These are phyloP conservation scores for Misgurnus anguillicaudatus DNA, from an alignment of 2,113 vertebrate species.

Conservation along the genomic window DNA sequence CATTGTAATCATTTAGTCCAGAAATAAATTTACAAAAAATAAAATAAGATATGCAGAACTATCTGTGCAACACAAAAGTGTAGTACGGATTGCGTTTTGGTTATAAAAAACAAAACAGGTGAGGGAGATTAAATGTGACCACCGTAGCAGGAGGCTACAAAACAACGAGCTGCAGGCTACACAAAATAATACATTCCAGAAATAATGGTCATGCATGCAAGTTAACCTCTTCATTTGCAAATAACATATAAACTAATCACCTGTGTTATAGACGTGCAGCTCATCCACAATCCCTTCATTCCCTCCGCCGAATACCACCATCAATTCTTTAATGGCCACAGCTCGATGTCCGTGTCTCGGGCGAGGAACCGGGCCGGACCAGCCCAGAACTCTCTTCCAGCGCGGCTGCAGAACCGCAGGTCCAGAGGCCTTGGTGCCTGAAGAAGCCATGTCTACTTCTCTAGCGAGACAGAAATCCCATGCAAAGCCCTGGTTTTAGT, in stretches of 20 bases:
- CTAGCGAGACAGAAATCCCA: slow-evolving; percentile 46
- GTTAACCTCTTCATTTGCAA: background rate
- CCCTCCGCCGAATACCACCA: slow-evolving; percentile 87
- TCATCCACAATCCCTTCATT: slow-evolving; percentile 89
- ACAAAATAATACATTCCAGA: background rate
- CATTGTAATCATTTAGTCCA: background rate
- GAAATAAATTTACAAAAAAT: background rate
- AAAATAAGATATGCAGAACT: background rate
- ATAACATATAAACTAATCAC: slow-evolving; percentile 59
- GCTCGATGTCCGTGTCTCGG: slow-evolving; percentile 86
- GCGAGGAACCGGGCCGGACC: slow-evolving; percentile 84
- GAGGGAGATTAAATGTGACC: background rate
- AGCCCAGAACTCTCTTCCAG: slow-evolving; percentile 86
- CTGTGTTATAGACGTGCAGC: slow-evolving; percentile 87
- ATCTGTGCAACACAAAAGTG: no score
- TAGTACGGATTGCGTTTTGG: no score
- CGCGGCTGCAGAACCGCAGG: slow-evolving; percentile 74
- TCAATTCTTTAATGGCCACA: slow-evolving; percentile 86
- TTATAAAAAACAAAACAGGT: background rate
- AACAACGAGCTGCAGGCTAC: slow-evolving; percentile 11
- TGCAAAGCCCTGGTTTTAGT: slow-evolving; percentile 21
- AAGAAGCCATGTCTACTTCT: slow-evolving; percentile 48
- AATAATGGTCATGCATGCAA: background rate
- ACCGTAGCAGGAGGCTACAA: slow-evolving; percentile 21
- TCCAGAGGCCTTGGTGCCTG: slow-evolving; percentile 48